Percentiles rank a stretch among this genome's conserved stretches.
These are phyloP conservation scores for Cydia splendana DNA, from an alignment of 1,140 invertebrate genomes.

Conservation along the genomic window DNA sequence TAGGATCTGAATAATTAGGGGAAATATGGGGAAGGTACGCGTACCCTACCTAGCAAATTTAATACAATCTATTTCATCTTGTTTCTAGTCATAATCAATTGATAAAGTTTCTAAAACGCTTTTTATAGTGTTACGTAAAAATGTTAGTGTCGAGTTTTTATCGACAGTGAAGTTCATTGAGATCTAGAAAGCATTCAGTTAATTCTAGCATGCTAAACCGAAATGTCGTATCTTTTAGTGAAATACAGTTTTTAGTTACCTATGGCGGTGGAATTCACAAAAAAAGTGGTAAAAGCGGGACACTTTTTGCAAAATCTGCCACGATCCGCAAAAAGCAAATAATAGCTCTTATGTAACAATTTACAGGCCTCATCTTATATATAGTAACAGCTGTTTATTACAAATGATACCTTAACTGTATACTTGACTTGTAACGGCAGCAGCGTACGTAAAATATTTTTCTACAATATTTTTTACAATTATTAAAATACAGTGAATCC, in stretches of 20 bases:
- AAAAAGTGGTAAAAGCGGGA: background rate
- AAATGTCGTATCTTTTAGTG: background rate
- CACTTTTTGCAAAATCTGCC: background rate
- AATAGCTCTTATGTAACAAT: background rate
- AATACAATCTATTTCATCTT: background rate
- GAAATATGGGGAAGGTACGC: too few species aligned
- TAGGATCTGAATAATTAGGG: too few species aligned
- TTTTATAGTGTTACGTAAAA: conserved; percentile 1
- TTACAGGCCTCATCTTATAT: background rate
- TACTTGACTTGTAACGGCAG: background rate
- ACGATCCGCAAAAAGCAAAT: background rate
- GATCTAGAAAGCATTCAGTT: conserved; percentile 3
- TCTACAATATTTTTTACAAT: too few species aligned
- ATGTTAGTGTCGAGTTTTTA: background rate
- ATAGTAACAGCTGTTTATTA: background rate
- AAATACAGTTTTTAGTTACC: background rate
- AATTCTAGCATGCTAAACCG: background rate
- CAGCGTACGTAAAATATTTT: too few species aligned
- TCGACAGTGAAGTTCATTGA: background rate
- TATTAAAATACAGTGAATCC: too few species aligned
- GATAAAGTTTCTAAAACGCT: background rate
- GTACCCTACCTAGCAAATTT: too few species aligned
- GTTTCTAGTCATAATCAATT: background rate
- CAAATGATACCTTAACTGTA: background rate
- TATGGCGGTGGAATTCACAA: background rate